Base-by-base conservation (phyloP, 2,888 invertebrate species). In the Acheta domesticus region DNA sequence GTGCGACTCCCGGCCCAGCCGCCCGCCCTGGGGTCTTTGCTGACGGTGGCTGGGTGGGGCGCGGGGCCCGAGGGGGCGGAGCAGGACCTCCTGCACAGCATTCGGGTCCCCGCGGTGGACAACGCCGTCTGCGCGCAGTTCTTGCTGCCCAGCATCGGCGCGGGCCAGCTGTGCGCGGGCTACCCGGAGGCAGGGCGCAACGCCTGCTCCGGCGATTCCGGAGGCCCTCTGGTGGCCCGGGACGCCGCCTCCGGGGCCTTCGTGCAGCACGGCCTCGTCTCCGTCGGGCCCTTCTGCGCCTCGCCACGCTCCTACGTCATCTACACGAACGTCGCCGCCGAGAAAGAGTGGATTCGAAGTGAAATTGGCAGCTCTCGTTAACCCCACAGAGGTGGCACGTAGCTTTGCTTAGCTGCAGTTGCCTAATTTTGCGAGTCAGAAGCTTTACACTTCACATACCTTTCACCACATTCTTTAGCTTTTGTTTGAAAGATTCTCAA, bases 151-250 rank as follows among this genome's bases (percentile, higher is more conserved):
- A 20, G 62, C 14, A 82, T 86, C 36, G 75, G 74, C 12, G 74
- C 23, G n/a, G 36, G 23, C 0, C 91, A 92, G 90, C 85, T 91
- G 0, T 92, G 92, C 83, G 92, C 92, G 48, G 92, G 92, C 0
- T 86, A 85, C 1, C 83, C 87, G 4, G 86, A 87, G 80, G 91
- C 91, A 11, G 91, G 90, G 12, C 87, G 80, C 82, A 48, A 86
- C 75, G 84, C 85, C 1, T 86, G 85, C 1, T 85, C 89, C 89
- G 90, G 90, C 79, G 87, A 87, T 79, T 89, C 89, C 16, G 90
- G 90, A 11, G 90, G 89, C 4, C 87, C 87, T 0, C 81, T 88
- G 0, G 86, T 88, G 1, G 83, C 86, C 78, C 85, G n/a, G 0
- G 87, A 87, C 4, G 88, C 87, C 11, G 36, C 36, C 36, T 36